Evolutionary conservation across 2,888 invertebrate species (phyloP).

Genomic region (Spicauda simplicius): DNA sequence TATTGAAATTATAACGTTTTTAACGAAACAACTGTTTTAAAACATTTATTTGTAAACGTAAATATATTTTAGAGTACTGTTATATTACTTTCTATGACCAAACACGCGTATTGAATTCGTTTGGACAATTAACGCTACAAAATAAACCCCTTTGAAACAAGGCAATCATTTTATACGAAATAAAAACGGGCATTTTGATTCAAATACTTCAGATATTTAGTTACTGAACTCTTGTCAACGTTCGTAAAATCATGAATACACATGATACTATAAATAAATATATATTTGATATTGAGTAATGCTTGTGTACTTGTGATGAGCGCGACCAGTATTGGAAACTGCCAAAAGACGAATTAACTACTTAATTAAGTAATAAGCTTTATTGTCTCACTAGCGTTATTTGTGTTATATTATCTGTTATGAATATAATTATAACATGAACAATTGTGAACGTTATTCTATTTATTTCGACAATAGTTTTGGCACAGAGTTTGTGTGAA

Average conservation of each 20-base stretch:
- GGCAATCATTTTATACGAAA: background rate
- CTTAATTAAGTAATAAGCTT: constrained; percentile 62
- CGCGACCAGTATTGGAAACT: constrained; percentile 76
- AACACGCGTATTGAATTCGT: too few relatives aligned
- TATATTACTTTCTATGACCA: too few relatives aligned
- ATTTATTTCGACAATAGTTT: background rate
- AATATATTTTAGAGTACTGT: too few relatives aligned
- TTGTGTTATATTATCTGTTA: background rate
- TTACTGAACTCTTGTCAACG: background rate
- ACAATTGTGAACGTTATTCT: constrained; percentile 14
- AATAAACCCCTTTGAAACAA: too few relatives aligned
- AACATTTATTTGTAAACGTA: too few relatives aligned
- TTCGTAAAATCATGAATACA: constrained; percentile 12
- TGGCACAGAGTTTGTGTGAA: background rate
- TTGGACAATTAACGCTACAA: too few relatives aligned
- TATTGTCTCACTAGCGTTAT: constrained; percentile 31
- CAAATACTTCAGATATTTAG: background rate
- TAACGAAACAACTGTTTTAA: too few relatives aligned
- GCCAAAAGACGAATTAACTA: constrained; percentile 68
- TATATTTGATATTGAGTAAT: constrained; percentile 43
- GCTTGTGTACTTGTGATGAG: constrained; percentile 77
- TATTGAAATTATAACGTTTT: too few relatives aligned
- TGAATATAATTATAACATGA: constrained; percentile 4
- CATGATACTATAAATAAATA: constrained; percentile 21
- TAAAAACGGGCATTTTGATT: background rate